Conservation (phyloP, 1,140 invertebrate genomes). For the Wasmannia auropunctata region DNA sequence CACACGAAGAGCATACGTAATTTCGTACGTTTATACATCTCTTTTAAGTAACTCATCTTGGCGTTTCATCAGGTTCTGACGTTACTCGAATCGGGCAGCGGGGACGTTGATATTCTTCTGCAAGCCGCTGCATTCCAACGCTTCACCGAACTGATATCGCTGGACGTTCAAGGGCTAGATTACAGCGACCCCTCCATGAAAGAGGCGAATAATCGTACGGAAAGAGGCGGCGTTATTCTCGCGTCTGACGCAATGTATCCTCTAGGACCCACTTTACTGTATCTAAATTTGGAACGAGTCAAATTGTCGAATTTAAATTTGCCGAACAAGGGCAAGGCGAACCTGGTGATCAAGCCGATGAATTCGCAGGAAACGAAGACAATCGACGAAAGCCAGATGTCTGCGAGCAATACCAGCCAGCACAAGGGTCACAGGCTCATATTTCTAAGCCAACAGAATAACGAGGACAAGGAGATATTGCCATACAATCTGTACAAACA, state of each 20-base stretch:
- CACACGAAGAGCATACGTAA: background rate
- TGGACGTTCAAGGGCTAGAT: slow-evolving; percentile 88
- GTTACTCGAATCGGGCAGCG: slow-evolving; percentile 84
- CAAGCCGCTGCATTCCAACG: slow-evolving; percentile 85
- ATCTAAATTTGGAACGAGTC: slow-evolving; percentile 80
- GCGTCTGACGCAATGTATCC: slow-evolving; percentile 78
- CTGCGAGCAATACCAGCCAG: slow-evolving; percentile 57
- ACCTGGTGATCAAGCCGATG: slow-evolving; percentile 79
- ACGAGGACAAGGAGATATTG: slow-evolving; percentile 86
- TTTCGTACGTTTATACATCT: background rate
- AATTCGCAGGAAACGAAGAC: slow-evolving; percentile 79
- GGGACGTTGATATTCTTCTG: slow-evolving; percentile 81
- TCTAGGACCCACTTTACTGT: slow-evolving; percentile 77
- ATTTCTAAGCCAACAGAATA: slow-evolving; percentile 80
- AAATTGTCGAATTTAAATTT: slow-evolving; percentile 76
- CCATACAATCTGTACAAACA: slow-evolving; percentile 88
- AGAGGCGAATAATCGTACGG: slow-evolving; percentile 41
- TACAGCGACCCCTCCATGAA: slow-evolving; percentile 59
- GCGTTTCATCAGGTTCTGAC: slow-evolving; percentile 85
- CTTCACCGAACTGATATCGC: slow-evolving; percentile 86
- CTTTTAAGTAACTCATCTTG: background rate
- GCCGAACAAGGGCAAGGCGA: slow-evolving; percentile 76
- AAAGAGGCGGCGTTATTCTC: slow-evolving; percentile 75
- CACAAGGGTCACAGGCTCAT: slow-evolving; percentile 79
- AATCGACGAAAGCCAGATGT: slow-evolving; percentile 57